phyloP scores from a whole-genome alignment of 2,888 invertebrate genomes.

The Drosophila rubida region DNA sequence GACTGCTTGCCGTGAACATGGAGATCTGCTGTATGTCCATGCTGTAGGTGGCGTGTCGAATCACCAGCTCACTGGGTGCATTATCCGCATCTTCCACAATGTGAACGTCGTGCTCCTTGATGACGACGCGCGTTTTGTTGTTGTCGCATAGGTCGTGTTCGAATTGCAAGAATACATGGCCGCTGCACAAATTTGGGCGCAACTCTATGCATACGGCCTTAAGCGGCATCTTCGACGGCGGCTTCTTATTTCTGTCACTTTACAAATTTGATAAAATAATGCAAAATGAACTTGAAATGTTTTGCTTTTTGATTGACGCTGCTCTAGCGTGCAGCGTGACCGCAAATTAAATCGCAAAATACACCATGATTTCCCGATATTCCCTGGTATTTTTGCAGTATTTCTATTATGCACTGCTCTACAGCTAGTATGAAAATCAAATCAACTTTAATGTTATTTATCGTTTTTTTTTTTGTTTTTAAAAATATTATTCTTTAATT shows the following conservation, averaged over 20 bases:
- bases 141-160: slow-evolving; percentile 60
- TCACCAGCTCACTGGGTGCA: slow-evolving; percentile 46
- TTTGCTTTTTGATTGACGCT: slow-evolving; percentile 22
- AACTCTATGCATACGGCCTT: slow-evolving; percentile 78
- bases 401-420: neutral
- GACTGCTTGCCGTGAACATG: slow-evolving; percentile 62
- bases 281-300: slow-evolving; percentile 11
- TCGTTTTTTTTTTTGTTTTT: neutral
- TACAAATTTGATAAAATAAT: slow-evolving; percentile 4
- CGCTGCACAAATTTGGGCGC: slow-evolving; percentile 81
- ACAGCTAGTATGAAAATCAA: neutral
- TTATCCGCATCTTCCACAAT: slow-evolving; percentile 57
- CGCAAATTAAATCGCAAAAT: neutral
- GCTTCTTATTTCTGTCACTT: neutral
- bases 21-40: slow-evolving; percentile 74
- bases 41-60: slow-evolving; percentile 61
- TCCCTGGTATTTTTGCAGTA: neutral
- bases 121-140: slow-evolving; percentile 39
- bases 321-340: neutral
- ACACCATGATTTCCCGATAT: neutral
- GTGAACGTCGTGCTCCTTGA: slow-evolving; percentile 58
- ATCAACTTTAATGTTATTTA: neutral
- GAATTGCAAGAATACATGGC: slow-evolving; percentile 78
- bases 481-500: no score
- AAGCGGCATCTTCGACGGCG: slow-evolving; percentile 66